Evolutionary conservation across 2,113 vertebrate genomes (phyloP).

Genomic region (Upupa epops): DNA sequence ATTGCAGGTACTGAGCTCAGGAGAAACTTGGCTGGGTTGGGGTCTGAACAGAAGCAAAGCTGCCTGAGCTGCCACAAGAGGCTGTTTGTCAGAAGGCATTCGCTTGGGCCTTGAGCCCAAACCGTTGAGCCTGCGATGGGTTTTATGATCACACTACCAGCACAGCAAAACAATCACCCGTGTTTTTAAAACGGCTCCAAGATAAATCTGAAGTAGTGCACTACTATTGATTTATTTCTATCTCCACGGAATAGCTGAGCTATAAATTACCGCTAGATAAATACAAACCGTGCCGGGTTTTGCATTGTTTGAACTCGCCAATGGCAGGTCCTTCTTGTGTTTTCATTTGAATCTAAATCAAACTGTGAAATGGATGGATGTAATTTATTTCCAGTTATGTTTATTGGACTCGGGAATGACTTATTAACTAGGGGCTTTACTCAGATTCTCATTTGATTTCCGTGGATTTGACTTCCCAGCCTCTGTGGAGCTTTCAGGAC

Average conservation of each 20-base stretch:
- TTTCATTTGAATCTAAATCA: constrained; percentile 66
- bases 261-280: constrained; percentile 32
- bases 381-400: constrained; percentile 68
- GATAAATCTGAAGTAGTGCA: constrained; percentile 48
- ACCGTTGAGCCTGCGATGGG: background rate
- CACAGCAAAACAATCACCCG: constrained; percentile 24
- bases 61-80: constrained; percentile 2
- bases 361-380: constrained; percentile 63
- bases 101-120: background rate
- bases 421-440: constrained; percentile 63
- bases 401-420: constrained; percentile 56
- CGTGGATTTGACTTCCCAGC: constrained; percentile 40
- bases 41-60: constrained; percentile 12
- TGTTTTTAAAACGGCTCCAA: background rate
- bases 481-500: constrained; percentile 30
- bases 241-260: constrained; percentile 51
- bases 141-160: constrained; percentile 7
- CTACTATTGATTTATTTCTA: constrained; percentile 61
- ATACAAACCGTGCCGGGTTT: constrained; percentile 53
- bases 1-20: background rate
- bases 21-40: constrained; percentile 20
- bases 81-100: constrained; percentile 21
- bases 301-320: constrained; percentile 59
- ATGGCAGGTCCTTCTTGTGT: constrained; percentile 22
- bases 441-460: constrained; percentile 68